These are phyloP conservation scores for Rhynchotus rufescens DNA, from an alignment of 2,797 vertebrate species.

Conservation along the genomic window DNA sequence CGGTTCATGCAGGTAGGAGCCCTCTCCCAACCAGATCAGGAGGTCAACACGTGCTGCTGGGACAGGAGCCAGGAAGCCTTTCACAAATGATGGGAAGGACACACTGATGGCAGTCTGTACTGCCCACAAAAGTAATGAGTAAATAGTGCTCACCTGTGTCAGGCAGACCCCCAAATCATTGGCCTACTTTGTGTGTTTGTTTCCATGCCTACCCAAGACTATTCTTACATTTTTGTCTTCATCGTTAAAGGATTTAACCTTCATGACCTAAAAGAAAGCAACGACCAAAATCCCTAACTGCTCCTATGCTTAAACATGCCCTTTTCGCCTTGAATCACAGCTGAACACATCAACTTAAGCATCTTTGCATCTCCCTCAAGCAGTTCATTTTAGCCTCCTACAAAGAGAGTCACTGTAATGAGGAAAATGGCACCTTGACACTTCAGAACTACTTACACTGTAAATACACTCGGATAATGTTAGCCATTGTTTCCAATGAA, in stretches of 20 bases:
- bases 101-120: neutral
- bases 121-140: neutral
- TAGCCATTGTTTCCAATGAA: neutral
- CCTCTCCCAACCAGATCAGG: neutral
- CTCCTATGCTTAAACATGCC: neutral
- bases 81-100: accelerated
- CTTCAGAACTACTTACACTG: neutral
- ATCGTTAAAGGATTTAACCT: neutral
- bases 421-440: neutral
- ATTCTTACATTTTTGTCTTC: neutral
- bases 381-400: neutral
- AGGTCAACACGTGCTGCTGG: neutral
- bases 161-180: neutral
- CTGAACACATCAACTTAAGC: neutral
- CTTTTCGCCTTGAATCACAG: neutral
- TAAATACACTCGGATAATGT: neutral
- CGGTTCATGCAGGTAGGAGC: neutral
- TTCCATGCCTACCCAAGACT: neutral
- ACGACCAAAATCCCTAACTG: neutral
- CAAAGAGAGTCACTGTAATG: neutral
- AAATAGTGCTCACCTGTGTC: neutral
- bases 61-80: neutral
- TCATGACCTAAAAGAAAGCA: neutral
- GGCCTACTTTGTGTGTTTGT: neutral
- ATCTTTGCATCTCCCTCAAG: neutral